These are phyloP conservation scores for Triops cancriformis DNA, from an alignment of 1,140 invertebrate species.

Conservation along the genomic window DNA sequence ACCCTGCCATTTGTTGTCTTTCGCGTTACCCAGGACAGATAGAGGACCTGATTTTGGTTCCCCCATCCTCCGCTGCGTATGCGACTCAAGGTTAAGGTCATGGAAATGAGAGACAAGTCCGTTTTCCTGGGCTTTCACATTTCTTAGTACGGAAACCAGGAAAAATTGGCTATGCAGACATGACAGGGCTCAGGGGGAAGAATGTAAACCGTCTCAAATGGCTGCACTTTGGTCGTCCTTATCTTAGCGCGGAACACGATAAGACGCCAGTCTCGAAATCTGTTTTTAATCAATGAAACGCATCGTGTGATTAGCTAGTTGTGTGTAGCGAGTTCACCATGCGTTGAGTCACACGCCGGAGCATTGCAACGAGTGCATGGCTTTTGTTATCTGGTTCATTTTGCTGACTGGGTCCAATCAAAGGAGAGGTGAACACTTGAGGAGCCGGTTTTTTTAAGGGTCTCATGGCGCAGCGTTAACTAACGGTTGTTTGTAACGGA, in stretches of 20 bases:
- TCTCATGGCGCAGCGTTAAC: background rate
- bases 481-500: slow-evolving; percentile 1
- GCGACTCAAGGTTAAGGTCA: slow-evolving; percentile 12
- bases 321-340: no score
- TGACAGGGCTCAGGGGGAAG: no score
- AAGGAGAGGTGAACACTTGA: background rate
- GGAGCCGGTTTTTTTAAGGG: background rate
- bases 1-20: background rate
- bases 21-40: background rate
- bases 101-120: background rate
- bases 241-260: no score
- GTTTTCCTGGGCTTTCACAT: background rate
- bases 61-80: background rate
- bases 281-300: no score
- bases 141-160: background rate
- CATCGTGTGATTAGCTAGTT: no score
- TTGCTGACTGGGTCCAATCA: background rate
- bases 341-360: no score
- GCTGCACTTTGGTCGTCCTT: no score
- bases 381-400: background rate
- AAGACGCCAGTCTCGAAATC: no score
- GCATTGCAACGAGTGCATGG: no score
- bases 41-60: background rate
- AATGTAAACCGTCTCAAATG: no score
- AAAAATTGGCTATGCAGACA: no score